Base-by-base conservation (phyloP, 2,113 vertebrate genomes). In the Prietella phreatophila region DNA sequence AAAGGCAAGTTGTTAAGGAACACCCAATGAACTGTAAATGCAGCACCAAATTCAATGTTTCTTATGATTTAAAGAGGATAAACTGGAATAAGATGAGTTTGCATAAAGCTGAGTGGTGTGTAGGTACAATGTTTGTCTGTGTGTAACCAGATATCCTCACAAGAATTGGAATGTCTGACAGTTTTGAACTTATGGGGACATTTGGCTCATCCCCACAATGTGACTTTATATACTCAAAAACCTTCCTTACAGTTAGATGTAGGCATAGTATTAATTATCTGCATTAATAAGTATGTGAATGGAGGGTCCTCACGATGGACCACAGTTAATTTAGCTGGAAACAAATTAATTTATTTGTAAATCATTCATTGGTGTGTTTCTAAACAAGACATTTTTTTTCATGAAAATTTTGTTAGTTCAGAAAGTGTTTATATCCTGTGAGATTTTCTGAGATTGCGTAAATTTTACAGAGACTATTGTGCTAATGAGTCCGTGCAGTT, bases 21-120 rank as follows among this genome's bases (percentile, higher is more conserved):
- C 14, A 6, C 3, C 50, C 63, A n/a, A 25, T 71, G 25, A 82
- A 82, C 65, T 39, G 25, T 30, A 27, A 73, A 58, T 71, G 53
- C 33, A 82, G 15, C 42, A 33, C 53, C 56, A 9, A 60, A 13
- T 55, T 47, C 33, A 39, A n/a, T 17, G n/a, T 22, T 55, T 55
- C 4, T 86, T 39, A 55, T 81, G 69, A 81, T 81, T 81, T 81
- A 58, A 25, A 82, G 65, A 82, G 78, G 61, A 42, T 69, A 60
- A 58, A 60, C 14, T 69, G 1, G 50, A 86, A 36, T 42, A 39
- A 69, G 67, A 65, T 60, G 36, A 30, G 13, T 50, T 69, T 50
- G 47, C 58, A 81, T 80, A 55, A 81, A 79, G 47, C 67, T 53
- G 27, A 20, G 15, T 39, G 67, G 67, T 71, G 36, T 71, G 6